Percentiles rank a stretch among this genome's conserved stretches.
These are phyloP conservation scores for Parus major DNA, from an alignment of 2,113 vertebrate species.

Conservation along the genomic window DNA sequence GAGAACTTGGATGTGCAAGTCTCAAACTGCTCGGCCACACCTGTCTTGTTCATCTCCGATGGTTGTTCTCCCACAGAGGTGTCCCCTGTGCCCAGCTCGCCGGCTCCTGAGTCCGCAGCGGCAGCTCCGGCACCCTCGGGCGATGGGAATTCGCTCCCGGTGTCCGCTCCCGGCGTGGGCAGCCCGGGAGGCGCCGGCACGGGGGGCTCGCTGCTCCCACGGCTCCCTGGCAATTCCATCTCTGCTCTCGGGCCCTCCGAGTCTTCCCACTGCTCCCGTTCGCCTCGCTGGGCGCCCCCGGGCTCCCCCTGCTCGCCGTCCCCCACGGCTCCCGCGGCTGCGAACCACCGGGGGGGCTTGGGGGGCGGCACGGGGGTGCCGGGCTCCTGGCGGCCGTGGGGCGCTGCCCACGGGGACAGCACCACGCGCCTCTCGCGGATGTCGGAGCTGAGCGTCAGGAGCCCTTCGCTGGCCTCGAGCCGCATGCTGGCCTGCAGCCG, in stretches of 20 bases:
- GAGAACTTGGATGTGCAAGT: conserved; percentile 59
- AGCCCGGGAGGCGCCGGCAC: neutral
- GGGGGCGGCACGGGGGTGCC: neutral
- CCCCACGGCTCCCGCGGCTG: fast-evolving
- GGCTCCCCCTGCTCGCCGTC: neutral
- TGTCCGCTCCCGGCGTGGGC: fast-evolving
- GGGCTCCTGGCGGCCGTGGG: neutral
- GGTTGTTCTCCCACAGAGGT: neutral
- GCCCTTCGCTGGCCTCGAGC: neutral
- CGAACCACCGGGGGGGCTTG: conserved; percentile 45
- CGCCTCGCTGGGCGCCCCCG: neutral
- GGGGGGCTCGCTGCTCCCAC: neutral
- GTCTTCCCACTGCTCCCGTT: fast-evolving
- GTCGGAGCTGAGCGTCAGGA: neutral
- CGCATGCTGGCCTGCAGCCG: conserved; percentile 1
- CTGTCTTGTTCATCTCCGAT: conserved; percentile 21
- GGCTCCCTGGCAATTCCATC: fast-evolving
- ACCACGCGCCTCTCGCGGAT: fast-evolving
- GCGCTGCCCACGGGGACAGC: neutral
- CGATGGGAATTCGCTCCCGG: fast-evolving
- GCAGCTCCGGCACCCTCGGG: neutral
- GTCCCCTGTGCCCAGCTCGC: neutral
- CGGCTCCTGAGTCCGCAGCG: neutral
- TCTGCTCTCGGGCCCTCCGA: neutral
- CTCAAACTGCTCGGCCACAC: conserved; percentile 65